Evolutionary conservation across 2,113 vertebrate species (phyloP), one percentile per base, ranked within the genome.

Genomic region (Riparia riparia): DNA sequence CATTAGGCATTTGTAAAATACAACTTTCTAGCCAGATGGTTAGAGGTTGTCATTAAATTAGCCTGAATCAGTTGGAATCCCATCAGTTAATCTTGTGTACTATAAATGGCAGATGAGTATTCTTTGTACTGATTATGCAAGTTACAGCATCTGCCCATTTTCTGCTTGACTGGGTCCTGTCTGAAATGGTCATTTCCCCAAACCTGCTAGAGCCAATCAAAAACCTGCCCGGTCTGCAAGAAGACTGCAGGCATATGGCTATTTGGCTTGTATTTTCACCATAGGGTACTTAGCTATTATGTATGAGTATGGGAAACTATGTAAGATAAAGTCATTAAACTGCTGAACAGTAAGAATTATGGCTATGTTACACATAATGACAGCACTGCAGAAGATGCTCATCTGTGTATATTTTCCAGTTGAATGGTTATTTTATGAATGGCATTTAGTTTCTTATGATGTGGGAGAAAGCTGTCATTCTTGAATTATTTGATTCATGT

Each of bases 71-170:
- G 76, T 95, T 3, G n/a, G 89, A 86, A 88, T 82, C 79, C 49
- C n/a, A 87, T 97, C 89, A 82, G 61, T 86, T 97, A 91, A 91
- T 89, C 72, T 95, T 39, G 31, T 68, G 31, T 96, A 47, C 90
- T 90, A 65, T 82, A 78, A 86, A 95, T 93, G 91, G 50, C 87
- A 97, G 89, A 84, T 94, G 89, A 96, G 31, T 94, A 82, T 97
- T 97, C 83, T 70, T 97, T 96, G 10, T 91, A 88, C 83, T 82
- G 64, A 89, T 96, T 93, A 95, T 84, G 87, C 61, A 96, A 93
- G 37, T 81, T 78, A 60, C 60, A 90, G 29, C 93, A 97, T 96
- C 96, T 97, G 92, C 77, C 88, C 45, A 80, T 96, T 98, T 97
- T 96, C 91, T 96, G 84, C 68, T 95, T 97, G 69, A 76, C 93